Base-by-base conservation (phyloP, 2,113 vertebrate species). In the Sakesphorus luctuosus region DNA sequence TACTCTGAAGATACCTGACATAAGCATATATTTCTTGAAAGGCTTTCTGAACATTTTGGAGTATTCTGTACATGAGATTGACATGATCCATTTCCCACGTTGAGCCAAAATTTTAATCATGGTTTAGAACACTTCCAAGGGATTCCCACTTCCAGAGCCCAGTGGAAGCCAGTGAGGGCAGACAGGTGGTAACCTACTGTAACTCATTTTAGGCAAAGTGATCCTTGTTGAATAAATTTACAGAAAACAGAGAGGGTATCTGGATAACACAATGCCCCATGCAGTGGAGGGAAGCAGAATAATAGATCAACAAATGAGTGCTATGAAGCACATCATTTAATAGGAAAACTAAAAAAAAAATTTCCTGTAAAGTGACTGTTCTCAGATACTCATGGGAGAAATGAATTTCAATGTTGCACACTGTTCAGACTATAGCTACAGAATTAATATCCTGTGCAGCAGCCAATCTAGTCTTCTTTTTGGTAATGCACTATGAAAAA, bases 331-430 rank as follows among this genome's bases (percentile, higher is more conserved):
- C 29, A 72, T 49, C 7, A 62, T 84, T 89, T 95, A 84, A 78
- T 95, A 92, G 95, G 26, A 50, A 87, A 94, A 63, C 23, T n/a
- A n/a, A 73, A 72, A 83, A 66, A 36, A 63, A 81, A 52, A 13
- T 56, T 13, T 62, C 53, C 56, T 84, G 12, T 50, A 83, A 75
- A 90, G 26, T 35, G 25, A 29, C 71, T 79, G 14, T 46, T 94
- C 61, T 50, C 29, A 38, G 44, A 72, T 71, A 31, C 67, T 88
- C 67, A 24, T 9, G 5, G 63, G 63, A 86, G 78, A 93, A 86
- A 94, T 91, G 14, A 88, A 74, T 96, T 83, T 73, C 84, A 93
- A 71, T 43, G 83, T 81, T 40, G 11, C 24, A 71, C 35, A 43
- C 38, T 94, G 35, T 12, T 79, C 52, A 56, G 13, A 24, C 5